Evolutionary conservation across 2,888 invertebrate genomes (phyloP), one percentile per base, ranked within the genome.

Genomic region (Leucoma salicis): DNA sequence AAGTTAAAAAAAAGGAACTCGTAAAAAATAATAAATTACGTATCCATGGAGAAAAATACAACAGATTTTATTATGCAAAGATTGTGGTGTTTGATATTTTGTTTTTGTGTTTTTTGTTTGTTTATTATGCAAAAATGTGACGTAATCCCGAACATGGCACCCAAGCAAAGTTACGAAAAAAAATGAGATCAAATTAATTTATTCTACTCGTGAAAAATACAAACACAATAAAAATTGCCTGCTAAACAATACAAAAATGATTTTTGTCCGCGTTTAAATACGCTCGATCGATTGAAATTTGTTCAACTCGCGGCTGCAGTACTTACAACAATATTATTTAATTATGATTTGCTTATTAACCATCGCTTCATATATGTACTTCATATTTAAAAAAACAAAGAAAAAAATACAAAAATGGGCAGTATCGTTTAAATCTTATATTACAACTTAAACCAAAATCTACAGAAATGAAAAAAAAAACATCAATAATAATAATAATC

Each of bases 401-500:
- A 77, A 69, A 77, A 69, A 70, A 67, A 72, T 63, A 76, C 72
- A 76, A 61, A 78, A 78, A 81, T 73, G 83, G 88, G 88, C 88
- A 88, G 88, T 87, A 86, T 85, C 74, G 61, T 79, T 70, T 84
- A 81, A 76, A 52, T 74, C 78, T 79, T 88, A 87, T 80, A 74
- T 82, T 86, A 88, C 84, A 86, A 85, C 78, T 82, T 86, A 87
- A 74, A 68, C 64, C 50, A 77, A 69, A 74, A 73, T 74, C 84
- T 86, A 86, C 80, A 74, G 78, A 80, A 83, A 69, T 66, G 71
- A 80, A 74, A 80, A 16, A 44, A 39, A 60, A 81, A 86, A 88
- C 86, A 79, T 82, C 77, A 78, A 82, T 85, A 84, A 82, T 86
- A 78, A 86, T 87, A 77, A 87, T 87, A 87, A 86, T 88, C 88